phyloP scores from a whole-genome alignment of 2,113 vertebrate genomes.

The Paradoxurus hermaphroditus region DNA sequence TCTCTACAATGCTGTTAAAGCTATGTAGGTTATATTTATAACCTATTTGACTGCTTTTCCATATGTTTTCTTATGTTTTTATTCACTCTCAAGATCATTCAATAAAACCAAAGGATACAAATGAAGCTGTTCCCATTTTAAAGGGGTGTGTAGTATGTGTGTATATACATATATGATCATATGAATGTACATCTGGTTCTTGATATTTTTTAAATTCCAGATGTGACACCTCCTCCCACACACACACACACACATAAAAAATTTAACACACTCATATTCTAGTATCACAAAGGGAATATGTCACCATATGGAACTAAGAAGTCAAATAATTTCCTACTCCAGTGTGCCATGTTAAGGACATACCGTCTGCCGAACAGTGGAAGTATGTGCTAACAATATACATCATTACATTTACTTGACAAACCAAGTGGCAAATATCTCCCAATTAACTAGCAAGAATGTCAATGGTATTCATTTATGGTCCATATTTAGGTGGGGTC shows the following conservation, averaged over 20 bases:
- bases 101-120: conserved; percentile 29
- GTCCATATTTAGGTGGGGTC: neutral
- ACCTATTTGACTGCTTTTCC: neutral
- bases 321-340: neutral
- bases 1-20: neutral
- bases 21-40: neutral
- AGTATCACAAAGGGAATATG: conserved; percentile 35
- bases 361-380: neutral
- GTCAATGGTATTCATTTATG: neutral
- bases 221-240: neutral
- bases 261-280: neutral
- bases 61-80: neutral
- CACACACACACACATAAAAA: neutral
- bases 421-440: neutral
- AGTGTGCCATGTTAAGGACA: neutral
- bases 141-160: neutral
- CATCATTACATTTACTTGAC: neutral
- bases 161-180: neutral
- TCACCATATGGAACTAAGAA: neutral
- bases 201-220: conserved; percentile 51
- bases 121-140: conserved; percentile 26
- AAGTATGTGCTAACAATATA: neutral
- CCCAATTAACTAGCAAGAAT: neutral
- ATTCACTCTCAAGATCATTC: conserved; percentile 21
- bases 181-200: conserved; percentile 35